Conservation (phyloP, 2,797 vertebrate species). For the Melanotaenia pygmaea region DNA sequence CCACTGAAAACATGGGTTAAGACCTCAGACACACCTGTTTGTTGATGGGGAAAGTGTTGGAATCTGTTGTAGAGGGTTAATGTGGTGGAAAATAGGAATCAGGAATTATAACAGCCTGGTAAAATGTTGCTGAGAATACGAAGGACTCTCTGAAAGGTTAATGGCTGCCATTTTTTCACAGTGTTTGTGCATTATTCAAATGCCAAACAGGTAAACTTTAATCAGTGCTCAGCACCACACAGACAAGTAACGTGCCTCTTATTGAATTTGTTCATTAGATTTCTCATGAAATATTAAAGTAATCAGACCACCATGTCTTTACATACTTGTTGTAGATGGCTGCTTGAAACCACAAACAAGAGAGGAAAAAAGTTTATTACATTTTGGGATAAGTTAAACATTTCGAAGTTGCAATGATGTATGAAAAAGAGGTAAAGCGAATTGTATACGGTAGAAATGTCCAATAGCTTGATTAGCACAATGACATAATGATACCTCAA, state of each 20-base stretch:
- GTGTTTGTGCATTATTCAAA: constrained; percentile 88
- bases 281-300: constrained; percentile 87
- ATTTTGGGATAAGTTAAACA: constrained; percentile 19
- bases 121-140: constrained; percentile 65
- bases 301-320: constrained; percentile 78
- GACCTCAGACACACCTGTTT: constrained; percentile 16
- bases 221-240: constrained; percentile 76
- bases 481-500: too few species aligned
- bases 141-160: constrained; percentile 81
- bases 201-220: constrained; percentile 85
- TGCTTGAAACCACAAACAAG: constrained; percentile 75
- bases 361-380: constrained; percentile 51
- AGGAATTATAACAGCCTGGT: constrained; percentile 49
- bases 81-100: constrained; percentile 64
- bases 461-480: constrained; percentile 7
- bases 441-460: constrained; percentile 42
- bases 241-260: constrained; percentile 70
- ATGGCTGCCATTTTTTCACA: constrained; percentile 79
- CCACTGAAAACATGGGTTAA: constrained; percentile 8
- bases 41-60: constrained; percentile 29
- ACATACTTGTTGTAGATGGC: constrained; percentile 67
- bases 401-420: constrained; percentile 27
- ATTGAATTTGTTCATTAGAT: constrained; percentile 81
- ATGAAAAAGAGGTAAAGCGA: constrained; percentile 23
- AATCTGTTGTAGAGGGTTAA: constrained; percentile 46